These are phyloP conservation scores for Drosophila sordidula DNA, from an alignment of 2,888 invertebrate species.

Conservation along the genomic window DNA sequence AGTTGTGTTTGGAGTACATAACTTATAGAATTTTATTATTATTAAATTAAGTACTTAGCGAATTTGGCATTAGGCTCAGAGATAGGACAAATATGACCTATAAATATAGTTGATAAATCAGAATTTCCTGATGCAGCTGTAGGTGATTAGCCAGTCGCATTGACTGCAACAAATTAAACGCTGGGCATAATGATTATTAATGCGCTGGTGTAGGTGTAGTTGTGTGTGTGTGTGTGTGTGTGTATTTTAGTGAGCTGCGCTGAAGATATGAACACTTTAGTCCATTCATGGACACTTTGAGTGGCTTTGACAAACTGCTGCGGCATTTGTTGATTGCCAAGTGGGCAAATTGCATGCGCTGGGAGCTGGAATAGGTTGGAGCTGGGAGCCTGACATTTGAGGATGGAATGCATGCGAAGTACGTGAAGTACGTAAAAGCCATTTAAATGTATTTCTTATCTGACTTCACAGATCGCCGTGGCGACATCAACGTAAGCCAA, in stretches of 20 bases:
- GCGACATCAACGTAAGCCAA: slow-evolving; percentile 47
- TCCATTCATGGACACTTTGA: slow-evolving; percentile 69
- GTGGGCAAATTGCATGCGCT: slow-evolving; percentile 58
- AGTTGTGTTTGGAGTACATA: no score
- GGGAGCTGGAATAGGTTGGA: neutral
- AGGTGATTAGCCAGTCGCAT: slow-evolving; percentile 47
- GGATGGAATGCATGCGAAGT: slow-evolving; percentile 42
- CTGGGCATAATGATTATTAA: slow-evolving; percentile 52
- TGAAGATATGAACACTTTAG: slow-evolving; percentile 71
- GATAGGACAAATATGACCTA: no score
- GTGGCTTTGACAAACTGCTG: slow-evolving; percentile 61
- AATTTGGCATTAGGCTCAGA: no score
- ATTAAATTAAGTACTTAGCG: no score
- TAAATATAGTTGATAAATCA: neutral
- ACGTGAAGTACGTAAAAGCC: slow-evolving; percentile 34
- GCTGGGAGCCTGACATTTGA: slow-evolving; percentile 18
- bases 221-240: slow-evolving; percentile 27
- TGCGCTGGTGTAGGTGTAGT: slow-evolving; percentile 25
- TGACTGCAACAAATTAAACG: slow-evolving; percentile 17
- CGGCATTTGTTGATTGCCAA: slow-evolving; percentile 56
- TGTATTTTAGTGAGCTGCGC: slow-evolving; percentile 28
- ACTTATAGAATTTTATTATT: no score
- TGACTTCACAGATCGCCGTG: slow-evolving; percentile 64
- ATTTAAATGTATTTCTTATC: slow-evolving; percentile 70
- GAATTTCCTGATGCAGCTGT: slow-evolving; percentile 11